These are phyloP conservation scores for Nemoura dubitans DNA, from an alignment of 2,888 invertebrate genomes.

Conservation along the genomic window DNA sequence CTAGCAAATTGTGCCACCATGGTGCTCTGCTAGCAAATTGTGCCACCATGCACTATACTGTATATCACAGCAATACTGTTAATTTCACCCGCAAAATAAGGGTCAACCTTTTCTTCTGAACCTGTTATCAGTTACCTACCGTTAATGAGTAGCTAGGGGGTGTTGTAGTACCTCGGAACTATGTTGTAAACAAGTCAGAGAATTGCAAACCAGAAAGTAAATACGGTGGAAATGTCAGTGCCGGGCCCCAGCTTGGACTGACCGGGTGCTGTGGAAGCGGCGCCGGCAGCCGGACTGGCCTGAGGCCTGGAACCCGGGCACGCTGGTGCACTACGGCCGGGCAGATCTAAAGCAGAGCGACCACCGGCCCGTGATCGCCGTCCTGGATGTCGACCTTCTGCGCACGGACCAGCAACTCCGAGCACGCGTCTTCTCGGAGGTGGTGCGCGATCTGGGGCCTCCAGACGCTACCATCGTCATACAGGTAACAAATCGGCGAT, in stretches of 20 bases:
- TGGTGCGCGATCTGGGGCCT: slow-evolving; percentile 88
- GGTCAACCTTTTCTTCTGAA: no score
- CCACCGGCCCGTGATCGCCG: slow-evolving; percentile 93
- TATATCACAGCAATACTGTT: no score
- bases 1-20: no score
- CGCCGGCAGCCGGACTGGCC: slow-evolving; percentile 68
- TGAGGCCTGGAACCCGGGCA: slow-evolving; percentile 78
- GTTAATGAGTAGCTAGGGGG: no score
- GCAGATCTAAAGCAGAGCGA: slow-evolving; percentile 97
- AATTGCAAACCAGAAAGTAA: no score
- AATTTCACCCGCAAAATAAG: no score
- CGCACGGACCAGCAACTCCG: slow-evolving; percentile 81
- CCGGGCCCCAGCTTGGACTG: slow-evolving; percentile 98
- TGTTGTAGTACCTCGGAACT: no score
- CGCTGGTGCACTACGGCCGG: slow-evolving; percentile 87
- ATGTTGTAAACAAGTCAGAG: no score
- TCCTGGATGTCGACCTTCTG: slow-evolving; percentile 87
- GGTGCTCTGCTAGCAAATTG: no score
- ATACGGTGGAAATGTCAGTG: no score
- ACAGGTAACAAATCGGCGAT: slow-evolving; percentile 57
- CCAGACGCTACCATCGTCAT: slow-evolving; percentile 94
- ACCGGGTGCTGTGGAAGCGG: slow-evolving; percentile 93
- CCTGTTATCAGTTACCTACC: no score
- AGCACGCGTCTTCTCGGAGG: slow-evolving; percentile 82
- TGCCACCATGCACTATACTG: no score